These are phyloP conservation scores for Felis chaus DNA, from an alignment of 2,113 vertebrate species.

Conservation along the genomic window DNA sequence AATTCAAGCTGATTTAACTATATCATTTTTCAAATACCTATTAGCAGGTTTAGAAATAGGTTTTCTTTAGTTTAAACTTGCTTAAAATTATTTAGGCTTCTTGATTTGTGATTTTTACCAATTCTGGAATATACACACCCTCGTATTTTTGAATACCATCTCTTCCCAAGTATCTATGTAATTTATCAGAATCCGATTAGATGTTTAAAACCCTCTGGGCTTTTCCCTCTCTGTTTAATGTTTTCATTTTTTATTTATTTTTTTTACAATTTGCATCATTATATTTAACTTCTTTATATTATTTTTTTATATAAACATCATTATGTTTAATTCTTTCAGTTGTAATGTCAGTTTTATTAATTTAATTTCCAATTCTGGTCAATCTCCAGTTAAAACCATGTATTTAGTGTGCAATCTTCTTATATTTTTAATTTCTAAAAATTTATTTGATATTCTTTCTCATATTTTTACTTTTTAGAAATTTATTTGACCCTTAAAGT, in stretches of 20 bases:
- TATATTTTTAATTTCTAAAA: not conserved
- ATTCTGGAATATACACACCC: not conserved
- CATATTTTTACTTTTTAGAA: not conserved
- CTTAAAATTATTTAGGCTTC: not conserved
- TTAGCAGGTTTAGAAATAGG: not conserved
- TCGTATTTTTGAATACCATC: not conserved
- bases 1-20: not conserved
- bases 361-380: not conserved
- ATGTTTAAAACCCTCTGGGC: not conserved
- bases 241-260: not conserved
- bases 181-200: not conserved
- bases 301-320: not conserved
- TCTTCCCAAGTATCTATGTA: not conserved
- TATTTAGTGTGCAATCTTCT: not conserved
- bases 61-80: not conserved
- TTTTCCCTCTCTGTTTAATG: not conserved
- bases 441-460: not conserved
- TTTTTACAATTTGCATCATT: not conserved
- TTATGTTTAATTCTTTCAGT: not conserved
- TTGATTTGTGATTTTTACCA: not conserved
- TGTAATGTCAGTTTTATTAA: not conserved
- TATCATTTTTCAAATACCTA: not conserved
- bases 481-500: not conserved
- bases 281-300: not conserved
- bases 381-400: not conserved